Evolutionary conservation across 2,888 invertebrate species (phyloP), one percentile per base, ranked within the genome.

Genomic region (Zygogramma bicolorata): DNA sequence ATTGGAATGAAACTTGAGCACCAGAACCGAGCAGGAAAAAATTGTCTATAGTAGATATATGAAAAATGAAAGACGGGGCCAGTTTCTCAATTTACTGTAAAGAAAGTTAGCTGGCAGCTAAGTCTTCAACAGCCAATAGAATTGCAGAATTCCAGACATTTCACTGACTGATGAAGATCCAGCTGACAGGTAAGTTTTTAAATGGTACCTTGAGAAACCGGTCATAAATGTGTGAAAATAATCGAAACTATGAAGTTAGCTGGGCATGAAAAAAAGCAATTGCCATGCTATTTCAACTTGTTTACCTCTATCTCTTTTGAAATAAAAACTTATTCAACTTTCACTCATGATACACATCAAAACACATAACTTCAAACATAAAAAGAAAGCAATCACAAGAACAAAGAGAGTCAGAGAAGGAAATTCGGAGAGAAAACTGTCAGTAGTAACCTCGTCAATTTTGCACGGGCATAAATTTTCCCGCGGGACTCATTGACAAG

Each of bases 401-500:
- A 68, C 68, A 61, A n/a, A 49, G 60, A 68, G 34, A 59, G 68
- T 68, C 68, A 61, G 61, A 60, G 34, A 53, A 22, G 59, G 38
- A 63, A 34, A 58, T n/a, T 58, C 62, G 42, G 42, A 29, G 31
- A 38, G 38, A 60, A 40, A 46, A 60, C 42, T 46, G 49, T 58
- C 49, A 38, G 27, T 31, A 61, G 34, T 34, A 34, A 20, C n/a
- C 22, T 25, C 59, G 31, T 20, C 15, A 53, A 53, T 53, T 53
- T 53, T 53, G 53, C 25, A 53, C 4, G 10, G 18, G 59, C 18
- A 38, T 31, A 40, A 25, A 61, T 65, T 68, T 62, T 71, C 59
- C 63, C 74, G 74, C 74, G 71, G 53, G 27, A 8, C 22, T 58
- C 38, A 34, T 25, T 18, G 60, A 65, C 59, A 60, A 38, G n/a